phyloP scores from a whole-genome alignment of 1,140 invertebrate genomes.

The Pseudachorutes palmiensis region DNA sequence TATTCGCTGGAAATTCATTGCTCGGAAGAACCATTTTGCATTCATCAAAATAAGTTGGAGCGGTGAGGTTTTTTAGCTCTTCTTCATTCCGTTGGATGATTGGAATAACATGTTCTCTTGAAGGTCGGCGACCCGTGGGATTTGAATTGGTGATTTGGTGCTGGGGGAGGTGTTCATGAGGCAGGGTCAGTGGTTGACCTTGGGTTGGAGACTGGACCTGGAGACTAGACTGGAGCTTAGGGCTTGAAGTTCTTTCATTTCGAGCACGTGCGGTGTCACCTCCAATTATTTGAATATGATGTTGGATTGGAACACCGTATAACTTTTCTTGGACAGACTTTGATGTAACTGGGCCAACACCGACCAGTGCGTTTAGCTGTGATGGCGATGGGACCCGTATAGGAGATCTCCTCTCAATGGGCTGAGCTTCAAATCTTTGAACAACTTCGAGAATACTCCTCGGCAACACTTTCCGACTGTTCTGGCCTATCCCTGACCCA shows the following conservation, averaged over 20 bases:
- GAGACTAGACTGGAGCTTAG: not conserved
- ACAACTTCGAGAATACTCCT: slow-evolving; percentile 38
- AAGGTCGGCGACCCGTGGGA: too few species aligned
- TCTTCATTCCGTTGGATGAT: slow-evolving; percentile 7
- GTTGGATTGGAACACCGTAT: not conserved
- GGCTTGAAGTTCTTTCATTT: not conserved
- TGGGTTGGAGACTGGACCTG: not conserved
- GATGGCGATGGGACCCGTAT: not conserved
- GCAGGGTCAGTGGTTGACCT: not conserved
- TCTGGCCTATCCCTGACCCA: not conserved
- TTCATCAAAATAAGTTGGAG: not conserved
- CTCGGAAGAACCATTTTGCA: not conserved
- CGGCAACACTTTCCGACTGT: slow-evolving; percentile 30
- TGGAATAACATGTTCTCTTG: slow-evolving; percentile 1
- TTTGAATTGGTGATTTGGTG: slow-evolving; percentile 1
- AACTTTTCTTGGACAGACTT: not conserved
- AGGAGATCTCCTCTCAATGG: not conserved
- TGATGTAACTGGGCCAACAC: not conserved
- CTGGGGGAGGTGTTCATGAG: not conserved
- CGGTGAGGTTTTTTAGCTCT: not conserved
- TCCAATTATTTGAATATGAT: not conserved
- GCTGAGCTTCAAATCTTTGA: slow-evolving; percentile 33
- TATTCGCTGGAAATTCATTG: slow-evolving; percentile 35
- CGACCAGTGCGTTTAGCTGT: not conserved
- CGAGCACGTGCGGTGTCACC: not conserved